Evolutionary conservation across 2,888 invertebrate species (phyloP).

Genomic region (Clostera curtula): DNA sequence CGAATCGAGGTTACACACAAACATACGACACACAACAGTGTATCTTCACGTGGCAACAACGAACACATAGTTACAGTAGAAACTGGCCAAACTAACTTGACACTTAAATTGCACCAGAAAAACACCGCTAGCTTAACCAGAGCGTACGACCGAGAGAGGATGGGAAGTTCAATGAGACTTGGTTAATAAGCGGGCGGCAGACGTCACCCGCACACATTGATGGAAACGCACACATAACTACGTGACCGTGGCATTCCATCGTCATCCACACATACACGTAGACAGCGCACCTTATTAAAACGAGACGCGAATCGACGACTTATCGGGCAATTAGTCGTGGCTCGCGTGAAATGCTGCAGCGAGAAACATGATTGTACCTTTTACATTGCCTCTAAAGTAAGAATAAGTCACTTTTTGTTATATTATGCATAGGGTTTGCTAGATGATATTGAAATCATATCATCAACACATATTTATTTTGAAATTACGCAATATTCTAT

Average conservation of each 20-base stretch:
- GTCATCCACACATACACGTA: conserved; percentile 62
- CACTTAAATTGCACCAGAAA: conserved; percentile 42
- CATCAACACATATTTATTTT: neutral
- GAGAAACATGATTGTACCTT: conserved; percentile 37
- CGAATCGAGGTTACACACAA: conserved; percentile 72
- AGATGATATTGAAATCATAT: no score
- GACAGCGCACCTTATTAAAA: conserved; percentile 73
- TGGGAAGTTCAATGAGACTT: conserved; percentile 32
- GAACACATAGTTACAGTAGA: conserved; percentile 52
- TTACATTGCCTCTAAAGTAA: conserved; percentile 47
- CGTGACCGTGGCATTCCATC: conserved; percentile 72
- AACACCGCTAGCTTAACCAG: conserved; percentile 29
- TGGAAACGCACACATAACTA: conserved; percentile 36
- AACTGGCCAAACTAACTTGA: conserved; percentile 36
- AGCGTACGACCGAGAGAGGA: conserved; percentile 30
- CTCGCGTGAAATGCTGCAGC: conserved; percentile 55
- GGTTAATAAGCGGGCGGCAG: conserved; percentile 58
- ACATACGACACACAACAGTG: conserved; percentile 43
- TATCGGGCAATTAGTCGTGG: conserved; percentile 74
- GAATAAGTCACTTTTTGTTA: conserved; percentile 2
- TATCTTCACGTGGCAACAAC: conserved; percentile 68
- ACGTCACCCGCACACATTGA: conserved; percentile 65
- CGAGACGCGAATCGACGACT: conserved; percentile 75
- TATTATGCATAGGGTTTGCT: no score
- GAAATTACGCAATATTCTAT: conserved; percentile 1